Base-by-base conservation (phyloP, 2,797 vertebrate genomes). In the Hybognathus amarus region DNA sequence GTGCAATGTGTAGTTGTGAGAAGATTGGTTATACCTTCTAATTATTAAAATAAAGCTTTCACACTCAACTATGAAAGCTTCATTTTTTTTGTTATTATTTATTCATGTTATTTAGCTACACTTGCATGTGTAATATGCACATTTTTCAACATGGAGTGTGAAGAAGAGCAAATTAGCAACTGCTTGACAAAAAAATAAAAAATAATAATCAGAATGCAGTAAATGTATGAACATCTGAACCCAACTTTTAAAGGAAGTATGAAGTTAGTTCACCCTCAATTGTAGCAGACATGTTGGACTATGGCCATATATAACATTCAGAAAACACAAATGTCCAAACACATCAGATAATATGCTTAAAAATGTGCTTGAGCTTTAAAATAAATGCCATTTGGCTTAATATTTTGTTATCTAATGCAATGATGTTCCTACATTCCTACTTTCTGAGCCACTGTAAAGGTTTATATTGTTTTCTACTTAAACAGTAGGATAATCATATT, bases 81-180 rank as follows among this genome's bases (percentile, higher is more conserved):
- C 1, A 15, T 42, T 33, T 69, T 80, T 80, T 69, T 56, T n/a
- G 22, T 11, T 10, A 1, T 66, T 61, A 50, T 33, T 45, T 33
- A 33, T 33, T 80, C 24, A 70, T n/a, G 22, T 61, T 61, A 80
- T 70, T 70, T 56, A 69, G 13, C 50, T 22, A 4, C 22, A 54
- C 50, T 54, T 68, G 47, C n/a, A 10, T 79, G 33, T 54, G 33
- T 38, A 66, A 17, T 38, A 66, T 18, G 24, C 40, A 42, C 45
- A 45, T 4, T 17, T 63, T 67, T 67, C 4, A 45, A 30, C 18
- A 70, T 9, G 38, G 6, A 52, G 11, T n/a, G 36, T 36, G 20
- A 80, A n/a, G 40, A 45, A 47, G 4, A 27, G 64, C 52, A 80
- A 59, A 80, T 42, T 80, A 68, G 45, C 22, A 68, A 36, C 52